Base-by-base conservation (phyloP, 2,888 invertebrate genomes). In the Synergus umbraculus region DNA sequence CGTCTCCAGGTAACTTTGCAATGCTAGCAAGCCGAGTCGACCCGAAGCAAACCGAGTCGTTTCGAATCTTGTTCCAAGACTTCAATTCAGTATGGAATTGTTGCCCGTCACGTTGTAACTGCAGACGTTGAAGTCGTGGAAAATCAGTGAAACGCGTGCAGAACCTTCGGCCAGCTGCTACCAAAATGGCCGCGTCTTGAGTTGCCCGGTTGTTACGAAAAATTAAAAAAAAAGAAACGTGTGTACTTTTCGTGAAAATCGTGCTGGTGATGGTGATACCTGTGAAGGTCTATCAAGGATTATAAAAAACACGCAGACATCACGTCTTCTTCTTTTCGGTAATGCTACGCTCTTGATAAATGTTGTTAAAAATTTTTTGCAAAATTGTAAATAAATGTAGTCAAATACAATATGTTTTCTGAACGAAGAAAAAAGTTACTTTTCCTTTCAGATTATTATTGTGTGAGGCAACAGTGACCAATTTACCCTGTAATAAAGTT, bases 161-260 rank as follows among this genome's bases (percentile, higher is more conserved):
- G 78, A 77, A 83, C 76, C 78, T 76, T 65, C 82, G 81, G 79
- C 78, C 81, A 81, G 85, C 85, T 85, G 86, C 84, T 88, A 89
- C 88, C 89, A 89, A 89, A 88, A 89, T 89, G 89, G 88, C 89
- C 85, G 87, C 86, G 85, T 85, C 88, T 79, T 87, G 87, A 88
- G 82, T 83, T 80, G 79, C 83, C 67, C 76, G 79, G 77, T 77
- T 78, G 37, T 29, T 67, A 41, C 43, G 54, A 78, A 73, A 76
- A 79, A 73, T 78, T 73, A 43, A 54, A 67, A 63, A 43, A 12
- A 60, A 44, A 46, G 29, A 43, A 65, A 41, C 54, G 78, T 63
- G 78, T 66, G 76, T 81, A 79, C 69, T 81, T 76, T 73, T 66
- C 79, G 63, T 76, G 12, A 73, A 73, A 54, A n/a, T 54, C 37